A percentile compares a stretch with the other conserved stretches of the same genome.
These are phyloP conservation scores for Macaca nemestrina DNA, from an alignment of 2,113 vertebrate species.

Conservation along the genomic window DNA sequence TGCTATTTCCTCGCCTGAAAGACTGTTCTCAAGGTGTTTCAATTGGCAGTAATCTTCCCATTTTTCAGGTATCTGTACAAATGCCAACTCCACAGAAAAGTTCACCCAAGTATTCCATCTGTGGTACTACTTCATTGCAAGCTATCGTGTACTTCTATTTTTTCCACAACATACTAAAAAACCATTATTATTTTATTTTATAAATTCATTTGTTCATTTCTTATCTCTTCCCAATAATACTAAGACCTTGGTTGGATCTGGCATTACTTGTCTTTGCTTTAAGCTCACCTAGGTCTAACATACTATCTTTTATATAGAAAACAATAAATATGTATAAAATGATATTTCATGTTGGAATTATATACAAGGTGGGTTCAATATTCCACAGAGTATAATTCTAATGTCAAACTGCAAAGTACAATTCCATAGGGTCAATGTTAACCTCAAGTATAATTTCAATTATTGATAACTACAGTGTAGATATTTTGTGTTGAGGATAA, in stretches of 20 bases:
- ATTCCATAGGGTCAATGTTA: not conserved
- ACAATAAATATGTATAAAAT: not conserved
- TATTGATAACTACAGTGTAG: not conserved
- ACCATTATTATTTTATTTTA: not conserved
- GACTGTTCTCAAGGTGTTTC: not conserved
- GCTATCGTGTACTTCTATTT: not conserved
- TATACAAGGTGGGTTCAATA: not conserved
- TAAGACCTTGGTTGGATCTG: not conserved
- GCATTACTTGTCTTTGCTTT: not conserved
- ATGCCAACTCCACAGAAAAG: not conserved
- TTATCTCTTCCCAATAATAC: not conserved
- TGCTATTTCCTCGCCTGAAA: not conserved
- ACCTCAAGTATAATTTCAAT: not conserved
- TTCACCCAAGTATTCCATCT: not conserved
- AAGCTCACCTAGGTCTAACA: not conserved
- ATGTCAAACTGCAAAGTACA: not conserved
- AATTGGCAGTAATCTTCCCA: not conserved
- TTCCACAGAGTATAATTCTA: not conserved
- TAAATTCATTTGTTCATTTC: not conserved
- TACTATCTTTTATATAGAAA: not conserved
- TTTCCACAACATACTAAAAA: not conserved
- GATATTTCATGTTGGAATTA: not conserved
- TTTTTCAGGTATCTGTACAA: not conserved
- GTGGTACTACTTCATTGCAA: not conserved
- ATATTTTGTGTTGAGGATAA: not conserved